These are phyloP conservation scores for Monopis laevigella DNA, from an alignment of 2,888 invertebrate species.

Conservation along the genomic window DNA sequence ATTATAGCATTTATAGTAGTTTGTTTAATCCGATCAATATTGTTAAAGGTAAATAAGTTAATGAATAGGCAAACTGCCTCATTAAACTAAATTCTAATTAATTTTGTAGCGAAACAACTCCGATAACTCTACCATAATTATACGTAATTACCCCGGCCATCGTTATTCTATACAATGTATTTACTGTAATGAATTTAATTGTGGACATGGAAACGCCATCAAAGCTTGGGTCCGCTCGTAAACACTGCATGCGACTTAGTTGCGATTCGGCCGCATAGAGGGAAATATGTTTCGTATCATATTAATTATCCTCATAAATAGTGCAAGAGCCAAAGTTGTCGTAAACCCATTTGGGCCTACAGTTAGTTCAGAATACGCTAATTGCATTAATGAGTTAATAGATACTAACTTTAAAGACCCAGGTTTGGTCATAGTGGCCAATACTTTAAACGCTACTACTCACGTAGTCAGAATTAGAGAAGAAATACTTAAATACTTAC, in stretches of 20 bases:
- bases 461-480: slow-evolving; percentile 30
- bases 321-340: background rate
- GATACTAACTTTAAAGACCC: slow-evolving; percentile 31
- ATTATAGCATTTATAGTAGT: too few relatives aligned
- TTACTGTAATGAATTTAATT: slow-evolving; percentile 4
- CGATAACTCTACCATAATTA: too few relatives aligned
- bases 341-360: slow-evolving; percentile 37
- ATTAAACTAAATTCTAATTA: too few relatives aligned
- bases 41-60: too few relatives aligned
- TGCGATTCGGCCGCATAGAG: too few relatives aligned
- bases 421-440: slow-evolving; percentile 36
- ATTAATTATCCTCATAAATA: background rate
- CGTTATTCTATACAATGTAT: slow-evolving; percentile 2
- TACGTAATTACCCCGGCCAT: too few relatives aligned
- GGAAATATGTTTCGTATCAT: slow-evolving; percentile 2
- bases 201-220: slow-evolving; percentile 10
- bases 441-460: slow-evolving; percentile 29
- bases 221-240: background rate
- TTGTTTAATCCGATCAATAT: too few relatives aligned
- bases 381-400: slow-evolving; percentile 33
- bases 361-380: slow-evolving; percentile 32
- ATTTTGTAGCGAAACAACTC: too few relatives aligned
- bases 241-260: slow-evolving; percentile 1
- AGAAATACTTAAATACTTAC: slow-evolving; percentile 30
- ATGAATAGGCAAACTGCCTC: too few relatives aligned